Evolutionary conservation across 2,888 invertebrate genomes (phyloP).

Genomic region (Ectobius pallidus): DNA sequence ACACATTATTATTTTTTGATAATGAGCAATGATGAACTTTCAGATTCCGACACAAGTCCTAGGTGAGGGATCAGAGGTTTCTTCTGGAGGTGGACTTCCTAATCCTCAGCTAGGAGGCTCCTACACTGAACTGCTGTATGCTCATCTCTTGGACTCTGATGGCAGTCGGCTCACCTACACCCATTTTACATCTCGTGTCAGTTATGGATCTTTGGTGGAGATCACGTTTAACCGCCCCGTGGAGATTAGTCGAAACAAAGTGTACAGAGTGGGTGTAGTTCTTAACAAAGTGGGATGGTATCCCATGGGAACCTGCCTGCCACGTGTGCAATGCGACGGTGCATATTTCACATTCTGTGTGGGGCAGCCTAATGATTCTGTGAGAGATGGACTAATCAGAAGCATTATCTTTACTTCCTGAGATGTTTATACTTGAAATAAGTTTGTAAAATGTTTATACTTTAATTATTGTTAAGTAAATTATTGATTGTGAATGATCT

Average conservation of each 20-base stretch:
- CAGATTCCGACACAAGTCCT: slow-evolving; percentile 77
- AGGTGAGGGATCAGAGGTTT: slow-evolving; percentile 49
- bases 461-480: too few relatives aligned
- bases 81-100: neutral
- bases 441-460: too few relatives aligned
- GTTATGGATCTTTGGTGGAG: slow-evolving; percentile 75
- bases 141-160: slow-evolving; percentile 79
- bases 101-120: slow-evolving; percentile 14
- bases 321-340: slow-evolving; percentile 69
- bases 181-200: slow-evolving; percentile 78
- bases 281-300: slow-evolving; percentile 84
- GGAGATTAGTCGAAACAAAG: slow-evolving; percentile 75
- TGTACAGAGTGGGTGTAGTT: slow-evolving; percentile 81
- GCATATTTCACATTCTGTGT: slow-evolving; percentile 79
- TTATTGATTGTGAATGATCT: too few relatives aligned
- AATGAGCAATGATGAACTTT: too few relatives aligned
- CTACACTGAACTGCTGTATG: slow-evolving; percentile 81
- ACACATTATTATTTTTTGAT: too few relatives aligned
- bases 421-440: too few relatives aligned
- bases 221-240: slow-evolving; percentile 82
- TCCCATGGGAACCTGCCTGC: slow-evolving; percentile 75
- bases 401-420: slow-evolving; percentile 71
- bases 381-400: slow-evolving; percentile 77
- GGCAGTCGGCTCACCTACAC: slow-evolving; percentile 81
- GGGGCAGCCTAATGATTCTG: slow-evolving; percentile 71